Evolutionary conservation across 2,113 vertebrate species (phyloP), one percentile per base, ranked within the genome.

Genomic region (Sylvia atricapilla): DNA sequence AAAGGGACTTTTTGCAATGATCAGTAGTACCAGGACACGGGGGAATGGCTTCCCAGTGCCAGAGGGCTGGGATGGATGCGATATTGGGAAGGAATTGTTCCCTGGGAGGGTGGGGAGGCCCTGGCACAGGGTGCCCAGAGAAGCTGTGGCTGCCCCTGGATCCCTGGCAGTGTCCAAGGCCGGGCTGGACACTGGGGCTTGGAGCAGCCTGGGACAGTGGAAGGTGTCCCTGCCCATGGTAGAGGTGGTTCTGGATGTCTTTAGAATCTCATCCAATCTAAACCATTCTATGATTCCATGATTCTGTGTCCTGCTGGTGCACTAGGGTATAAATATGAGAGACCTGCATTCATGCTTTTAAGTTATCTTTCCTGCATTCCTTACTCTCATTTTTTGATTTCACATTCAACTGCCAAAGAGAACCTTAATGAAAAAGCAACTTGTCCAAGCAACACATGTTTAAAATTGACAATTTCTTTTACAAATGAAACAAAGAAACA

Each of bases 211-310:
- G 74, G 75, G 24, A 21, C 1, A 21, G 10, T 7, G 47, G 46
- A 0, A 55, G 9, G 20, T 11, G 64, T 39, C 56, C 56, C 39
- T 69, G 64, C 8, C 7, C 47, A 2, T 7, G 37, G 13, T 21
- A 11, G 31, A 17, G 9, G 14, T 50, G 31, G 13, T 0, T 3
- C 2, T 9, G 31, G 52, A 2, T 18, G 28, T 15, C 0, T 70
- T 24, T 24, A 1, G 1, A 13, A 3, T 49, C 20, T 7, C 20
- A 2, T 17, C 24, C n/a, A 49, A 25, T 1, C 13, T 1, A 79
- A 87, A 41, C 7, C 13, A n/a, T 33, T n/a, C 41, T 3, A 2
- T 39, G 6, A 23, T 16, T 23, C 47, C 23, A 13, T 24, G 8
- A 55, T 30, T 55, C 41, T 59, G 11, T 21, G 20, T 49, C 72